Evolutionary conservation across 1,140 invertebrate species (phyloP).

Genomic region (Drosophila lacertosa): DNA sequence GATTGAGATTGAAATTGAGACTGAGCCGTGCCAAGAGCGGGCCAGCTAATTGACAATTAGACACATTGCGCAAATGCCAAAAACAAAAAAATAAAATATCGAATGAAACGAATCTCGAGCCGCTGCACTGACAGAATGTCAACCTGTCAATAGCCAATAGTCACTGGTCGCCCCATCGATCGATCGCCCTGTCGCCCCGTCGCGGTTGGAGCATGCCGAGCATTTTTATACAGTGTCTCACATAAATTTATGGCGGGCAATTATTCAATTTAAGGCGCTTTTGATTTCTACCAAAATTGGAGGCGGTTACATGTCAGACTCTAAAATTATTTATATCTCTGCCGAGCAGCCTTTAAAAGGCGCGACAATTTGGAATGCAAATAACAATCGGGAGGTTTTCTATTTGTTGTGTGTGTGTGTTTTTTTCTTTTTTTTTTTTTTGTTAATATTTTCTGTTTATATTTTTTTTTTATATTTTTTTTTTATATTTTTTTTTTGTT

Average conservation of each 20-base stretch:
- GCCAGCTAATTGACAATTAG: constrained; percentile 73
- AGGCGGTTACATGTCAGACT: constrained; percentile 44
- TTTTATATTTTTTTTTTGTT: constrained; percentile 6
- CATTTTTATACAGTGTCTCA: constrained; percentile 68
- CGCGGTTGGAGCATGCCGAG: constrained; percentile 39
- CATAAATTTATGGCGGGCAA: constrained; percentile 77
- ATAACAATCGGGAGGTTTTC: constrained; percentile 5
- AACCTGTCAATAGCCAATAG: constrained; percentile 44
- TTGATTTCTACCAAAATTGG: constrained; percentile 43
- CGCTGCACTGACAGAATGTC: constrained; percentile 55
- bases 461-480: constrained; percentile 3
- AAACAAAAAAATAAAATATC: too few relatives aligned
- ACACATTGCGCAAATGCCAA: constrained; percentile 53
- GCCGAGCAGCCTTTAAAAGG: constrained; percentile 30
- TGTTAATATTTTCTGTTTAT: neutral
- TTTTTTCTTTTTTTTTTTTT: constrained; percentile 8
- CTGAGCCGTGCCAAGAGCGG: constrained; percentile 28
- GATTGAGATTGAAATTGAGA: constrained; percentile 37
- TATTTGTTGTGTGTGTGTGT: too few relatives aligned
- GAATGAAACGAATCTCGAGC: constrained; percentile 28
- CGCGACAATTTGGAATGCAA: constrained; percentile 42
- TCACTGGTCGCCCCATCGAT: neutral
- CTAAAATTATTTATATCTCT: constrained; percentile 14
- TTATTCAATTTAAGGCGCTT: constrained; percentile 76
- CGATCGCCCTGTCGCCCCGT: neutral